phyloP scores from a whole-genome alignment of 2,797 vertebrate genomes.

The Alosa sapidissima region DNA sequence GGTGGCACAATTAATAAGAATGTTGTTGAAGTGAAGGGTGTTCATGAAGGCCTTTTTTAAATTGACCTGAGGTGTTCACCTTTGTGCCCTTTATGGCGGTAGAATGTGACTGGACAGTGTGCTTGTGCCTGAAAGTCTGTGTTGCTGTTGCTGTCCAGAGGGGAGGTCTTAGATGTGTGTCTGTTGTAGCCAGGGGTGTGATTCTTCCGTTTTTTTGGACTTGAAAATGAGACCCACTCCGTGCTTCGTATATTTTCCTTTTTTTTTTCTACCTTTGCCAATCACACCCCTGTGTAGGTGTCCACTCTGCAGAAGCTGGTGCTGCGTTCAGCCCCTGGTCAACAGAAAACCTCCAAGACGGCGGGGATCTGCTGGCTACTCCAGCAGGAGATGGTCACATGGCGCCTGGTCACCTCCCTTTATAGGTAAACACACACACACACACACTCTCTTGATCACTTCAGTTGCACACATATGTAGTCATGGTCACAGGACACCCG shows the following conservation, averaged over 20 bases:
- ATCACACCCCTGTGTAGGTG: constrained; percentile 69
- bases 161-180: not conserved
- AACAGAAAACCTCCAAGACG: constrained; percentile 91
- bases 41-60: too few species aligned
- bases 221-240: too few species aligned
- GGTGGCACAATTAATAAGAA: too few species aligned
- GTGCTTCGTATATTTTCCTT: too few species aligned
- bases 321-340: constrained; percentile 84
- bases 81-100: too few species aligned
- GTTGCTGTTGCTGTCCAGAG: not conserved
- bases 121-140: not conserved
- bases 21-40: too few species aligned
- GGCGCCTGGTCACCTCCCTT: constrained; percentile 90
- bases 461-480: not conserved
- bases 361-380: constrained; percentile 94
- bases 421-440: constrained; percentile 78
- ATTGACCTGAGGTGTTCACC: too few species aligned
- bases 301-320: constrained; percentile 87
- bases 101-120: not conserved
- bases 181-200: not conserved
- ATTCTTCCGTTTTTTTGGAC: too few species aligned
- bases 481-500: not conserved
- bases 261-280: too few species aligned
- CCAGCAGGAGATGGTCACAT: constrained; percentile 92
- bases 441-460: not conserved